phyloP scores from a whole-genome alignment of 2,888 invertebrate species.

The Orthosia cruda region DNA sequence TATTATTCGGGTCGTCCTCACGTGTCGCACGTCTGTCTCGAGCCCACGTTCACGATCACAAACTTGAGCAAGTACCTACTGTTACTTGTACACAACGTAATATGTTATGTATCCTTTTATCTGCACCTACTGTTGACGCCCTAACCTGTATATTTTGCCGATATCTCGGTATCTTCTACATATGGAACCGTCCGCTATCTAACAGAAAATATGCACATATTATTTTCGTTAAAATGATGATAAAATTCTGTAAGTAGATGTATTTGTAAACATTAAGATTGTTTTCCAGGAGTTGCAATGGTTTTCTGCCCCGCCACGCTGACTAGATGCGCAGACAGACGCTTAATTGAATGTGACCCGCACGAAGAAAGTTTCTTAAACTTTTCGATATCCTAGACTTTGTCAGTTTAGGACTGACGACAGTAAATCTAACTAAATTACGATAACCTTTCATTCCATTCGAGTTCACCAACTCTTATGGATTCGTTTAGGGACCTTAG shows the following conservation, averaged over 20 bases:
- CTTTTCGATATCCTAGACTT: slow-evolving; percentile 1
- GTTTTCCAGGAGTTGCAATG: neutral
- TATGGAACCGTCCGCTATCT: neutral
- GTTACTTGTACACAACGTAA: neutral
- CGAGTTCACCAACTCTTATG: neutral
- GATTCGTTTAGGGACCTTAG: neutral
- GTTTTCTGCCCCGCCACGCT: neutral
- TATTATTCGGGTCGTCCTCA: neutral
- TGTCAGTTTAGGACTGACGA: slow-evolving; percentile 6
- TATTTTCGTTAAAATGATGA: neutral
- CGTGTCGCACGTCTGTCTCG: neutral
- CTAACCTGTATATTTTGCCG: neutral
- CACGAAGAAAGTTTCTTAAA: neutral
- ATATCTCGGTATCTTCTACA: neutral
- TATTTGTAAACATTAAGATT: neutral
- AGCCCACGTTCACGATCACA: slow-evolving; percentile 19
- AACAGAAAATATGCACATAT: too few species aligned
- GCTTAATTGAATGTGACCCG: slow-evolving; percentile 9
- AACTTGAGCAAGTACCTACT: slow-evolving; percentile 20
- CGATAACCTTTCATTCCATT: neutral
- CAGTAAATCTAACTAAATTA: slow-evolving; percentile 4
- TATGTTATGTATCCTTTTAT: too few species aligned
- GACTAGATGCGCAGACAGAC: neutral
- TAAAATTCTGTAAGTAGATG: too few species aligned
- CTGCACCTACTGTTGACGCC: neutral